Base-by-base conservation (phyloP, 1,140 invertebrate genomes). In the Eumaeus atala region DNA sequence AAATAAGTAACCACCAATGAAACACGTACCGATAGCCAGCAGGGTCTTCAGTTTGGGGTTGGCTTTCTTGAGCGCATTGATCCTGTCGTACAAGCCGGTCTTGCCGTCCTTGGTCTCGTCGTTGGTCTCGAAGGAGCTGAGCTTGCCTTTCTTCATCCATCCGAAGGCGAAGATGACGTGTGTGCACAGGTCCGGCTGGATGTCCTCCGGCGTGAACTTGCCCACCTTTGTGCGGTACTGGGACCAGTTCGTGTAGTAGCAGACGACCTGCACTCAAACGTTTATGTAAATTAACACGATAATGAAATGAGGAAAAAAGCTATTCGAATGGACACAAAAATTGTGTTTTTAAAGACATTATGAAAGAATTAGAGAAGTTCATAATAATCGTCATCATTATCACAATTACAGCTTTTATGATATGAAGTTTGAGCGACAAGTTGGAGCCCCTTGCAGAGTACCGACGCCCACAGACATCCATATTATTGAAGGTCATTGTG, bases 191-290 rank as follows among this genome's bases (percentile, higher is more conserved):
- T 97, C 94, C 1, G 97, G 95, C 54, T 97, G 93, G 59, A 98
- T 98, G 79, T 99, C 96, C 88, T 98, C 97, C 0, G 97, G 97
- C 34, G 92, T 75, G 87, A 97, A 98, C 88, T 98, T 98, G 33
- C 96, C 97, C 54, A 95, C 89, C 77, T 97, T 98, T 0, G 93
- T 93, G 51, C 97, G 89, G 77, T 98, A 98, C 75, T 98, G 97
- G 0, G 97, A 97, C 97, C 97, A 98, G 88, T 98, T 98, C 14
- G 96, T 98, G 86, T 97, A 98, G 80, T 98, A 98, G 77, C 97
- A 98, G 1, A 97, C 96, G 53, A 97, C 89, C 91, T 95, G 87
- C 8, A 53, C 47, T 48, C 37, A 61, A 62, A 59, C 21, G 21
- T 28, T 28, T 28, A 28, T 28, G 21, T 28, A 2, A 28, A 28